These are phyloP conservation scores for Ips typographus DNA, from an alignment of 1,140 invertebrate genomes.

Conservation along the genomic window DNA sequence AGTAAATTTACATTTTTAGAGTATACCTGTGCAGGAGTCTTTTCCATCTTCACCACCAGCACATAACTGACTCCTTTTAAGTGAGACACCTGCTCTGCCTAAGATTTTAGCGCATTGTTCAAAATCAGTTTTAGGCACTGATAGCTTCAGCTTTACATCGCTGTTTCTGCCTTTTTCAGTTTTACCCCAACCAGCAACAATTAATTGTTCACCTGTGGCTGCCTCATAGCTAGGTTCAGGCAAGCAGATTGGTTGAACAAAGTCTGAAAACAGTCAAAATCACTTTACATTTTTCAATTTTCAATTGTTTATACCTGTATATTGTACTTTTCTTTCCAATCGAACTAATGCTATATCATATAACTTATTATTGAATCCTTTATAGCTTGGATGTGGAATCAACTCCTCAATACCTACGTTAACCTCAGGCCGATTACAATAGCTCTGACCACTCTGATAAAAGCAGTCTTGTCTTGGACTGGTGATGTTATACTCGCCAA, in stretches of 20 bases:
- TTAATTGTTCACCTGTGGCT: constrained; percentile 49
- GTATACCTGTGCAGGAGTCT: constrained; percentile 63
- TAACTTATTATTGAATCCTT: constrained; percentile 34
- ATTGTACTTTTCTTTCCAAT: constrained; percentile 37
- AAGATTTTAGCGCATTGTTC: constrained; percentile 54
- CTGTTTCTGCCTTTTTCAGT: constrained; percentile 55
- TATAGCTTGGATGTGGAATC: constrained; percentile 44
- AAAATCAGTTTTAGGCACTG: constrained; percentile 52
- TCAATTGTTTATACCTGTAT: constrained; percentile 34
- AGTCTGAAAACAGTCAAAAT: constrained; percentile 42
- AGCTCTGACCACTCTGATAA: constrained; percentile 36
- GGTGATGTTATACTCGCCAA: constrained; percentile 63
- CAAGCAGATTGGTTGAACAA: constrained; percentile 69
- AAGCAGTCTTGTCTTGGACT: constrained; percentile 60
- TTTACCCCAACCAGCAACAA: constrained; percentile 68
- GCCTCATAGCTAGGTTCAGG: constrained; percentile 51
- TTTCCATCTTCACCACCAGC: constrained; percentile 63
- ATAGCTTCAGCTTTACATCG: constrained; percentile 48
- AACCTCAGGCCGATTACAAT: constrained; percentile 43
- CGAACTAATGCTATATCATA: constrained; percentile 48
- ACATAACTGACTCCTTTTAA: constrained; percentile 59
- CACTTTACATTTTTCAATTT: background rate
- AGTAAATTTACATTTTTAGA: background rate
- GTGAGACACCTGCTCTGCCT: constrained; percentile 47
- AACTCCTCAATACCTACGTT: constrained; percentile 44